Conservation (phyloP, 2,888 invertebrate genomes). For the Teleogryllus oceanicus region DNA sequence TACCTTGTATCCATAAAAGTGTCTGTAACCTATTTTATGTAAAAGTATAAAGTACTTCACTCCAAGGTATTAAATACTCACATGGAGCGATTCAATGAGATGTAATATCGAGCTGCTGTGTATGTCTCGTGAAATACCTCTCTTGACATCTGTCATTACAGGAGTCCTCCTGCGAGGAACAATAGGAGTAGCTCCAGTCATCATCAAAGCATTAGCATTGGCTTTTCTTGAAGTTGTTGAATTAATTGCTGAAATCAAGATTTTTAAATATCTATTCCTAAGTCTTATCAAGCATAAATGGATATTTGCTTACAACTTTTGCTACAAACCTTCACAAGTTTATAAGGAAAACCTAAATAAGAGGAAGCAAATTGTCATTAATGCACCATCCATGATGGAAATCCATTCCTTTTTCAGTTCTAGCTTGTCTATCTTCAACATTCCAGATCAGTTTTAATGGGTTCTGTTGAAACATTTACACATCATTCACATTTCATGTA, state of each 20-base stretch:
- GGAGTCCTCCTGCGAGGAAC: neutral
- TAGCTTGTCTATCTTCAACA: constrained; percentile 27
- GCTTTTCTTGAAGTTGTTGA: constrained; percentile 2
- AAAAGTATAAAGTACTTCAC: no score
- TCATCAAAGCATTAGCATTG: neutral
- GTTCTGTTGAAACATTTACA: constrained; percentile 32
- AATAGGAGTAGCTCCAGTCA: neutral
- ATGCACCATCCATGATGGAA: constrained; percentile 76
- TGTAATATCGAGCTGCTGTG: neutral
- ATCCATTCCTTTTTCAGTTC: constrained; percentile 50
- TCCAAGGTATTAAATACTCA: no score
- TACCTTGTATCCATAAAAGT: no score
- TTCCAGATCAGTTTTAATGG: constrained; percentile 39
- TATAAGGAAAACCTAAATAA: constrained; percentile 79
- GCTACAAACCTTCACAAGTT: constrained; percentile 69
- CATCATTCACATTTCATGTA: neutral
- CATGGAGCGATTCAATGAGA: neutral
- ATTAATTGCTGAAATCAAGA: neutral
- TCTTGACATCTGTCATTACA: neutral
- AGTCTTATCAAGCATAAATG: no score
- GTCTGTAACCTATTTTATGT: no score
- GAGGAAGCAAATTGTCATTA: constrained; percentile 79
- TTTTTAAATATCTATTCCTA: no score
- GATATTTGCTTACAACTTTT: no score
- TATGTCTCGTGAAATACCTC: neutral